These are phyloP conservation scores for Ptilodon capucinus DNA, from an alignment of 2,888 invertebrate species.

Conservation along the genomic window DNA sequence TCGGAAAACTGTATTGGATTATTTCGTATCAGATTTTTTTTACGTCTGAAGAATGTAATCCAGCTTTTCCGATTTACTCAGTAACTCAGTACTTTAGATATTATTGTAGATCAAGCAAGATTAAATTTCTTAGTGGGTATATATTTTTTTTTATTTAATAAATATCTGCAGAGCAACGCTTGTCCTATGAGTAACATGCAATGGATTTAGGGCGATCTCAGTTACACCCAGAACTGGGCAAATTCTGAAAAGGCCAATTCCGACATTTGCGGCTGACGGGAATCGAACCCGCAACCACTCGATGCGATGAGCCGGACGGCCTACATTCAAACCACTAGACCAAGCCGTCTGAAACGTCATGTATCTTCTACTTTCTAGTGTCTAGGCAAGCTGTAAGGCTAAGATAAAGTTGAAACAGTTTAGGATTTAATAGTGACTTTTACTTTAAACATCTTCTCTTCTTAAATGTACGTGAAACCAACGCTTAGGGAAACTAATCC, in stretches of 20 bases:
- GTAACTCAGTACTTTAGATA: too few relatives aligned
- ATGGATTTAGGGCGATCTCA: too few relatives aligned
- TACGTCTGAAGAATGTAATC: not conserved
- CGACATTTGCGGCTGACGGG: too few relatives aligned
- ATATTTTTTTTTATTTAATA: not conserved
- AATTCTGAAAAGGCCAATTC: too few relatives aligned
- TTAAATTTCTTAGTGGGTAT: not conserved
- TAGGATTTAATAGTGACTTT: slow-evolving; percentile 18
- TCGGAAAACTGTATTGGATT: slow-evolving; percentile 5
- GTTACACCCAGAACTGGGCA: too few relatives aligned
- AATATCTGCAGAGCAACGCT: too few relatives aligned
- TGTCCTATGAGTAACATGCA: too few relatives aligned
- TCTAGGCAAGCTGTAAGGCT: slow-evolving; percentile 14
- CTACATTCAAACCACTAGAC: too few relatives aligned
- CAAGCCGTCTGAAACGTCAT: too few relatives aligned
- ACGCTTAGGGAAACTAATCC: not conserved
- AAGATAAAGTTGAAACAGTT: slow-evolving; percentile 18
- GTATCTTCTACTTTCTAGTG: slow-evolving; percentile 2
- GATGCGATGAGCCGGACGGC: too few relatives aligned
- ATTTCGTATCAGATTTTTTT: not conserved
- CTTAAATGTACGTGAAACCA: slow-evolving; percentile 1
- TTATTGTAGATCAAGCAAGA: not conserved
- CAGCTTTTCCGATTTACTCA: not conserved
- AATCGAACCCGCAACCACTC: too few relatives aligned
- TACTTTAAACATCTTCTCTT: slow-evolving; percentile 10